Conservation (phyloP, 1,140 invertebrate species). For the Tyrophagus putrescentiae region DNA sequence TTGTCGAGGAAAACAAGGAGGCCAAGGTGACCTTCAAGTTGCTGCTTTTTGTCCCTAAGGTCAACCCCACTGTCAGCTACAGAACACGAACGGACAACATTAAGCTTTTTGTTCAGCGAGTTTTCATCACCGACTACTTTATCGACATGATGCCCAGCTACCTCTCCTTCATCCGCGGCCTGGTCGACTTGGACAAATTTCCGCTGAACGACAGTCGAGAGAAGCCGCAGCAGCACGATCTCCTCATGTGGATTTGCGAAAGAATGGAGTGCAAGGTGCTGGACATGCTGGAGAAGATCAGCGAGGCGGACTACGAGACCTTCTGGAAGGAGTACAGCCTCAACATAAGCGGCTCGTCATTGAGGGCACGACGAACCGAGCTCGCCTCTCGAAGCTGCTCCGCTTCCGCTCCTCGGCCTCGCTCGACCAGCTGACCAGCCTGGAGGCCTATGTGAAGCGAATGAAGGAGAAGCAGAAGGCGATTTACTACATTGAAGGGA, state of each 20-base stretch:
- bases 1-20: conserved; percentile 94
- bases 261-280: conserved; percentile 91
- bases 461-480: conserved; percentile 96
- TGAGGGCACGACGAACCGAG: conserved; percentile 91
- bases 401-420: conserved; percentile 58
- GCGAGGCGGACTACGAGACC: conserved; percentile 61
- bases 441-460: conserved; percentile 77
- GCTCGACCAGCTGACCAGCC: conserved; percentile 48
- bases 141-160: conserved; percentile 99
- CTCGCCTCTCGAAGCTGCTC: conserved; percentile 81
- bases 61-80: conserved; percentile 86
- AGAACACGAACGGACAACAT: conserved; percentile 33
- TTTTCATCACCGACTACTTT: conserved; percentile 99
- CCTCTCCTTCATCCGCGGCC: conserved; percentile 78
- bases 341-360: conserved; percentile 94
- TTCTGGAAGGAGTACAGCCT: conserved; percentile 99
- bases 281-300: conserved; percentile 95
- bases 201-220: conserved; percentile 96
- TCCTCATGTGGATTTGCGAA: conserved; percentile 98
- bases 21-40: conserved; percentile 95
- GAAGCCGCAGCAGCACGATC: conserved; percentile 88
- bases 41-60: conserved; percentile 78
- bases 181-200: conserved; percentile 98
- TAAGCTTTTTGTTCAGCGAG: conserved; percentile 76
- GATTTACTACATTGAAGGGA: conserved; percentile 92